Conservation (phyloP, 2,797 vertebrate species). For the Synaphobranchus kaupii region DNA sequence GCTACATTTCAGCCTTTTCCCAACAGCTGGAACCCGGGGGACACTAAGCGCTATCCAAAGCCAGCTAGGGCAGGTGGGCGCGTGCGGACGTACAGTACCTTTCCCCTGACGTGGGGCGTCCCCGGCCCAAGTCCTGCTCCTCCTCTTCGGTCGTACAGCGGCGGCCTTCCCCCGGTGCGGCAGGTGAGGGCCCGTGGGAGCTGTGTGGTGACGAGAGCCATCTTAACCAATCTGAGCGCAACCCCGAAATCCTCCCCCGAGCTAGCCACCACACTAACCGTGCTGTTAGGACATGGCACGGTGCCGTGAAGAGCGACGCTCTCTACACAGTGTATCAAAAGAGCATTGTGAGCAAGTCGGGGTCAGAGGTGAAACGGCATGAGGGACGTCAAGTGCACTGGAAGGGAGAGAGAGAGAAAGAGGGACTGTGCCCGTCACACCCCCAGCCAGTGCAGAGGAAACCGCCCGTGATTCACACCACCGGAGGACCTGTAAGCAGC, state of each 20-base stretch:
- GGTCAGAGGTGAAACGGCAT: neutral
- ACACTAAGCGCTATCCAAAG: neutral
- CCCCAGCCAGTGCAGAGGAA: neutral
- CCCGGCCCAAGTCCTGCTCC: neutral
- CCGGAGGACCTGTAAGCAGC: neutral
- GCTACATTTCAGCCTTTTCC: neutral
- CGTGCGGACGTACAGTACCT: constrained; percentile 41
- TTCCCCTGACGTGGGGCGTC: constrained; percentile 21
- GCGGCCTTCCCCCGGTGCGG: neutral
- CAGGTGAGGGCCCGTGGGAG: neutral
- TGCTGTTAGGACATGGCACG: neutral
- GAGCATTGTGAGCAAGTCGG: neutral
- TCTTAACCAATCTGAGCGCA: too few relatives aligned
- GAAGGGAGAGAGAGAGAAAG: neutral
- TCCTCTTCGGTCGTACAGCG: neutral
- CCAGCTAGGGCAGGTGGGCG: neutral
- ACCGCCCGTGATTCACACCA: neutral
- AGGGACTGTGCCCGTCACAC: neutral
- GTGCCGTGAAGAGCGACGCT: neutral
- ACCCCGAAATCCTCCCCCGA: too few relatives aligned
- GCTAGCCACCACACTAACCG: neutral
- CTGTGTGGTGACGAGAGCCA: neutral
- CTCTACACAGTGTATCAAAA: neutral
- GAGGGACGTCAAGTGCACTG: neutral
- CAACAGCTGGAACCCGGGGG: neutral